These are phyloP conservation scores for Ips nitidus DNA, from an alignment of 1,140 invertebrate species.

Conservation along the genomic window DNA sequence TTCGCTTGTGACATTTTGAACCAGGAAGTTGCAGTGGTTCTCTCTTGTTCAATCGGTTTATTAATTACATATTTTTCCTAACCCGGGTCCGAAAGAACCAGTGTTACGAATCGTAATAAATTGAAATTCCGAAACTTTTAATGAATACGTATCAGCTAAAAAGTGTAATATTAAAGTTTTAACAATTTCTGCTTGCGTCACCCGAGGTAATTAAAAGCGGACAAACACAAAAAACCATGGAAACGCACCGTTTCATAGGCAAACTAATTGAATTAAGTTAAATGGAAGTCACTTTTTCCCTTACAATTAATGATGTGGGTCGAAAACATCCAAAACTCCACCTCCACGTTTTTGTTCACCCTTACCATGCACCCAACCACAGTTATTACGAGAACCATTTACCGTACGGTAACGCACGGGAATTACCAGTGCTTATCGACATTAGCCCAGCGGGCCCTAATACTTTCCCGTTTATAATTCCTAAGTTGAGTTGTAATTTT, in stretches of 20 bases:
- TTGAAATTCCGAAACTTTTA: conserved; percentile 26
- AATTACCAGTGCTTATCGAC: background rate
- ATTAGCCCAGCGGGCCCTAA: background rate
- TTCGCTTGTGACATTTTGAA: background rate
- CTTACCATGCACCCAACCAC: too few relatives aligned
- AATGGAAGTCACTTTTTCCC: background rate
- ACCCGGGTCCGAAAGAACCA: conserved; percentile 9
- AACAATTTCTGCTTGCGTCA: conserved; percentile 18
- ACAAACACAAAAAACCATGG: background rate
- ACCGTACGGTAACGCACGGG: background rate
- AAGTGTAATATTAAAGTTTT: conserved; percentile 17
- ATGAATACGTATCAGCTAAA: conserved; percentile 19
- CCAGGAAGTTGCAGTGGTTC: conserved; percentile 1
- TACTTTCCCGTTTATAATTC: background rate
- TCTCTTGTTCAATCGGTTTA: background rate
- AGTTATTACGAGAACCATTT: background rate
- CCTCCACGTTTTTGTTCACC: too few relatives aligned
- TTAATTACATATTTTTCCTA: conserved; percentile 17
- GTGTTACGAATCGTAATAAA: conserved; percentile 26
- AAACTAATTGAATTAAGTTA: conserved; percentile 12
- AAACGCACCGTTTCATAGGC: conserved; percentile 6
- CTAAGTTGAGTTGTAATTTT: background rate
- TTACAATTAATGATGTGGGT: background rate
- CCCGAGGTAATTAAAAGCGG: conserved; percentile 4
- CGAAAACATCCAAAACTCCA: background rate